These are phyloP conservation scores for Diplogasteroides magnus DNA, from an alignment of 1,140 invertebrate genomes.

Conservation along the genomic window DNA sequence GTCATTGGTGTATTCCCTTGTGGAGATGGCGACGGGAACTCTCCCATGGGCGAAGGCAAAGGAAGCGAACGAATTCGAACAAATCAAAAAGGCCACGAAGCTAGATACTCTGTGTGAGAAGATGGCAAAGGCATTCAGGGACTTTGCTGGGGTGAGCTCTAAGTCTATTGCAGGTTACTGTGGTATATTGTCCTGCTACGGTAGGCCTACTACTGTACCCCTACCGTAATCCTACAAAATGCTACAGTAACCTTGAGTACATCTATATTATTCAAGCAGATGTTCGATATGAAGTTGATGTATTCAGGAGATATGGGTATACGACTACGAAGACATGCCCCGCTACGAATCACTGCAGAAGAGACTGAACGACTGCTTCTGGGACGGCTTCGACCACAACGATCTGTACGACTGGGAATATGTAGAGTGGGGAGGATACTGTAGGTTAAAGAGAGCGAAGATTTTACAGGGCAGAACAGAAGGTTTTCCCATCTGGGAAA, in stretches of 20 bases:
- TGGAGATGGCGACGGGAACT: not conserved
- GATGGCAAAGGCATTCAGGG: not conserved
- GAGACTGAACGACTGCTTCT: not conserved
- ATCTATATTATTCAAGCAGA: no score
- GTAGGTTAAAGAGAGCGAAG: no score
- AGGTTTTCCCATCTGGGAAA: no score
- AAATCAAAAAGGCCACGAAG: not conserved
- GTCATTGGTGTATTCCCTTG: not conserved
- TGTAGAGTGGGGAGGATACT: not conserved
- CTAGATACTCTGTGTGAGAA: not conserved
- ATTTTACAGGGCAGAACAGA: no score
- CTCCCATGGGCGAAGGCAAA: not conserved
- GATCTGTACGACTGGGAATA: not conserved
- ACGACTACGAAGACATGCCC: not conserved
- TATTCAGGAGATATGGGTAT: not conserved
- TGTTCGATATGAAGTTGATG: no score
- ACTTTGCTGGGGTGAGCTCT: not conserved
- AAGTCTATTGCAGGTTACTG: no score
- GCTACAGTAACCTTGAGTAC: no score
- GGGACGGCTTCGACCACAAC: not conserved
- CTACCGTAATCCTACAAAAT: no score
- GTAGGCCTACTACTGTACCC: no score
- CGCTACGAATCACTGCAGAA: not conserved
- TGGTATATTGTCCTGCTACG: no score
- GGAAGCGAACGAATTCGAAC: not conserved